Percentiles rank a stretch among this genome's conserved stretches.
phyloP scores from a whole-genome alignment of 2,113 vertebrate genomes.

The Egretta garzetta region DNA sequence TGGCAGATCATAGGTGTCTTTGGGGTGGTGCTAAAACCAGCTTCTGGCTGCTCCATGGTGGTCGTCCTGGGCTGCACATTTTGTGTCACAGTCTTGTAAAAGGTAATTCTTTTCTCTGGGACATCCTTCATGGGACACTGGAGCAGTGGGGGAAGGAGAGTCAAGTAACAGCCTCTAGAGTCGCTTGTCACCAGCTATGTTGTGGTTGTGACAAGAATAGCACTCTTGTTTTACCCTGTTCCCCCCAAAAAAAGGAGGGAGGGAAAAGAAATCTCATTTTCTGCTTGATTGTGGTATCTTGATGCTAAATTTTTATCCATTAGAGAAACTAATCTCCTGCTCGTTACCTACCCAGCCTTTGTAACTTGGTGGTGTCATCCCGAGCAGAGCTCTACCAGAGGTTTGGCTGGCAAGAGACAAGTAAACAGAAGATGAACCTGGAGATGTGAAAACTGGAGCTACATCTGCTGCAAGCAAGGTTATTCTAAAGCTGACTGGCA shows the following conservation, averaged over 20 bases:
- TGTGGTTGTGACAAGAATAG: neutral
- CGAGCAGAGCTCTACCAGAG: neutral
- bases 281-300: neutral
- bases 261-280: neutral
- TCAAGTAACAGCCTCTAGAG: neutral
- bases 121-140: neutral
- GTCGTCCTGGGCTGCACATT: neutral
- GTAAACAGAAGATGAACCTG: neutral
- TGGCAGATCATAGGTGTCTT: neutral
- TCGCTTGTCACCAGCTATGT: neutral
- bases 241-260: neutral
- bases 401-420: conserved; percentile 1
- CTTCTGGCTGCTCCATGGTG: neutral
- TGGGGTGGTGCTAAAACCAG: neutral
- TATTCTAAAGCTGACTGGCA: neutral
- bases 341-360: conserved; percentile 17
- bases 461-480: neutral
- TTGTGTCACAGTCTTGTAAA: neutral
- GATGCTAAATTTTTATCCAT: neutral
- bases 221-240: neutral
- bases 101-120: neutral
- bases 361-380: neutral
- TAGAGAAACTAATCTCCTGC: neutral
- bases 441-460: neutral
- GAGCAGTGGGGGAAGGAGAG: neutral